Percentiles rank a stretch among this genome's conserved stretches.
Evolutionary conservation across 2,113 vertebrate species (phyloP).

Genomic region (Rattus norvegicus): GRCr8 NC_086021.1:182577501-182578000

Average conservation of each 20-base stretch:
- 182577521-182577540: too few relatives aligned
- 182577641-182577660: neutral
- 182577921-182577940: rapidly evolving
- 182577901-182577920: neutral
- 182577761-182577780: neutral
- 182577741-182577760: neutral
- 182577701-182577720: neutral
- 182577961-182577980: neutral
- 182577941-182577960: neutral
- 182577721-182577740: neutral
- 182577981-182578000: too few relatives aligned
- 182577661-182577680: neutral
- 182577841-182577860: neutral
- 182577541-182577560: too few relatives aligned
- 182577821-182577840: neutral
- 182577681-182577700: neutral
- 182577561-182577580: too few relatives aligned
- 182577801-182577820: neutral
- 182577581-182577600: too few relatives aligned
- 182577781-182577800: neutral
- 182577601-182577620: too few relatives aligned
- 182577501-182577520: neutral
- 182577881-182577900: neutral
- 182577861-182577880: neutral
- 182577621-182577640: too few relatives aligned